Percentiles rank a stretch among this genome's conserved stretches.
Evolutionary conservation across 2,797 vertebrate species (phyloP).

Genomic region (Sebastes itinus): DNA sequence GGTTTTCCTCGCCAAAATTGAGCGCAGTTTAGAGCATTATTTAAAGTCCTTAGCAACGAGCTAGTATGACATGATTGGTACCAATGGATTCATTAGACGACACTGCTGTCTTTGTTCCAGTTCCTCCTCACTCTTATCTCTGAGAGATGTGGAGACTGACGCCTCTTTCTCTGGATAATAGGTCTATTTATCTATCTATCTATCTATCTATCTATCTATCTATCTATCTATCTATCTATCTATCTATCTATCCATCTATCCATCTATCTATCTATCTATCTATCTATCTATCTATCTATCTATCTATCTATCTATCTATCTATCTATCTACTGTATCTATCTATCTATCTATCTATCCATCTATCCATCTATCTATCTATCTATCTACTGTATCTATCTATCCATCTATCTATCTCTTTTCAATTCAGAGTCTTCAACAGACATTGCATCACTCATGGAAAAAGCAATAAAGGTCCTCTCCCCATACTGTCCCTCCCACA

Average conservation of each 20-base stretch:
- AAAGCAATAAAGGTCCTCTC: neutral
- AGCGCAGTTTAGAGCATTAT: too few species aligned
- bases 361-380: neutral
- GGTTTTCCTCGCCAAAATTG: too few species aligned
- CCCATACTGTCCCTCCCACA: neutral
- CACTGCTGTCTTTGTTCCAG: constrained; percentile 72
- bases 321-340: too few species aligned
- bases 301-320: neutral
- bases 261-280: neutral
- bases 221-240: neutral
- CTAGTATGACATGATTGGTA: too few species aligned
- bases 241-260: neutral
- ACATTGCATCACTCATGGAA: too few species aligned
- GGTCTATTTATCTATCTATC: neutral
- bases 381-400: neutral
- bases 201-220: neutral
- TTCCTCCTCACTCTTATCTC: constrained; percentile 55
- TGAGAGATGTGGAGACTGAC: constrained; percentile 37
- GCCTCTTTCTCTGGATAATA: constrained; percentile 22
- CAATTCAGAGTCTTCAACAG: too few species aligned
- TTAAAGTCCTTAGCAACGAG: too few species aligned
- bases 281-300: neutral
- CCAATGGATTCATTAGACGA: constrained; percentile 29
- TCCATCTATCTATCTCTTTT: neutral
- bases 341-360: neutral